Conservation (phyloP, 37 sponge, comb jelly and placozoan species). For the Beroe forskalii region DNA sequence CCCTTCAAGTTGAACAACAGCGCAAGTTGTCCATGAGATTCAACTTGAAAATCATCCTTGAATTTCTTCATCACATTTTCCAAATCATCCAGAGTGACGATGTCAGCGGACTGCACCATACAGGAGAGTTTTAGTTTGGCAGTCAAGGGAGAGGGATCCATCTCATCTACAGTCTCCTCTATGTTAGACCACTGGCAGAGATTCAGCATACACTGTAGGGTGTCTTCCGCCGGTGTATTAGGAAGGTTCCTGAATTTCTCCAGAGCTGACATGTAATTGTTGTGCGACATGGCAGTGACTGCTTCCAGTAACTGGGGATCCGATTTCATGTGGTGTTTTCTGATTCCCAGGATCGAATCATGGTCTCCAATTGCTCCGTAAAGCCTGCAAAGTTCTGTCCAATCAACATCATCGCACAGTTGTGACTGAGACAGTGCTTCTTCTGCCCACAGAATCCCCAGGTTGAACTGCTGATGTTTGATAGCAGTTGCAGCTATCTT, state of each 20-base stretch:
- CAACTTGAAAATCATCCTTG: background rate
- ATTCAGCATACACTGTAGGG: conserved; percentile 8
- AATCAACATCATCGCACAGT: background rate
- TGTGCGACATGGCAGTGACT: conserved; percentile 6
- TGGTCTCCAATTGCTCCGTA: conserved; percentile 30
- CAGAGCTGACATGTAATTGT: background rate
- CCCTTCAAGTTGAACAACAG: background rate
- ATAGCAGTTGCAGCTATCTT: background rate
- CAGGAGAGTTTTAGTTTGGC: background rate
- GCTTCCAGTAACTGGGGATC: background rate
- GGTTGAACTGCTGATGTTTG: background rate
- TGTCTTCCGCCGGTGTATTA: background rate
- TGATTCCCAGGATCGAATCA: conserved; percentile 2
- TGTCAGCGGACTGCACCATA: background rate
- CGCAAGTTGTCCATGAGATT: background rate
- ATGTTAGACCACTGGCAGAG: conserved; percentile 20
- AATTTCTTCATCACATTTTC: background rate
- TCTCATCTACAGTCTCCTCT: background rate
- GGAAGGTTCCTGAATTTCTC: background rate
- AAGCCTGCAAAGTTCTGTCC: background rate
- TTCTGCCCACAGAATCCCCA: conserved; percentile 31
- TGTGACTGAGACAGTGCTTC: background rate
- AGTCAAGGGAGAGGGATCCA: background rate
- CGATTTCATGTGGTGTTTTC: conserved; percentile 6
- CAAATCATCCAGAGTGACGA: background rate